phyloP scores from a whole-genome alignment of 2,797 vertebrate genomes.

The Microtus californicus region DNA sequence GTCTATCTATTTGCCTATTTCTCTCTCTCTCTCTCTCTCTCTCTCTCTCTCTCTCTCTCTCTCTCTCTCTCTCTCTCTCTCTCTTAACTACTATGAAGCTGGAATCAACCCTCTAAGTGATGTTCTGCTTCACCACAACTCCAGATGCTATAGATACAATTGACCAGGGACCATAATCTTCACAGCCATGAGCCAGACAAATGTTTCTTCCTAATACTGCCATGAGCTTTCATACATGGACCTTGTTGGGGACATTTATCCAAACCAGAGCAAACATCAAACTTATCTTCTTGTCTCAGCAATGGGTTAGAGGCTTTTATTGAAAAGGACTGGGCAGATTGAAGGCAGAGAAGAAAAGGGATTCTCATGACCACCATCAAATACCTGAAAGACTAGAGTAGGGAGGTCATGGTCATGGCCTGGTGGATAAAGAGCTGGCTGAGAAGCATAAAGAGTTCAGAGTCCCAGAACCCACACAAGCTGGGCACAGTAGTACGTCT shows the following conservation, averaged over 20 bases:
- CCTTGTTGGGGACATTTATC: neutral
- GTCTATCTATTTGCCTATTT: too few species aligned
- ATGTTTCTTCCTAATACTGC: neutral
- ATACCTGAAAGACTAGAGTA: neutral
- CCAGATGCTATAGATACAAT: neutral
- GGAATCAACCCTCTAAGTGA: neutral
- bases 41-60: too few species aligned
- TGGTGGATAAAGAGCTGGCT: neutral
- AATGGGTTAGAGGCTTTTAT: neutral
- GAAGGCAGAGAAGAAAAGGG: neutral
- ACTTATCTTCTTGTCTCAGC: neutral
- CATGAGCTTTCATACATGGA: neutral
- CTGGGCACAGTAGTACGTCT: neutral
- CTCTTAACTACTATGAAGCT: neutral
- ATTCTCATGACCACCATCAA: neutral
- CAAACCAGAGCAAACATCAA: neutral
- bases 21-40: too few species aligned
- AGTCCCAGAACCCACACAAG: neutral
- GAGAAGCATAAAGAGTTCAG: neutral
- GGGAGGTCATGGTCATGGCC: neutral
- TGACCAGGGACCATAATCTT: neutral
- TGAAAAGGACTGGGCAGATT: neutral
- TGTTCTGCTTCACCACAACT: neutral
- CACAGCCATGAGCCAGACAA: neutral
- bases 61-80: too few species aligned